These are phyloP conservation scores for Ochotona curzoniae DNA, from an alignment of 2,113 vertebrate species.

Conservation along the genomic window DNA sequence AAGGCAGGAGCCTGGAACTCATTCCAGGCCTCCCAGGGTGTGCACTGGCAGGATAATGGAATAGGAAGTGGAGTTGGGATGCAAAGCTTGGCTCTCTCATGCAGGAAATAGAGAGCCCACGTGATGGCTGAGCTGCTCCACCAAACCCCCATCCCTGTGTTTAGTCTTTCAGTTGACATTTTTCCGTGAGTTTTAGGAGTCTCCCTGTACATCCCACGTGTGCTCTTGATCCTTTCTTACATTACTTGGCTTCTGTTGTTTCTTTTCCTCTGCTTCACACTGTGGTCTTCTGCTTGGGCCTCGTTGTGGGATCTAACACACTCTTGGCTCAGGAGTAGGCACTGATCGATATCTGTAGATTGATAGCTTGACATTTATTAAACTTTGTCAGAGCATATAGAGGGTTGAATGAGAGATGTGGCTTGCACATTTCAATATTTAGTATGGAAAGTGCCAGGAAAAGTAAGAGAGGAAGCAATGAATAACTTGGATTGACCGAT, in stretches of 20 bases:
- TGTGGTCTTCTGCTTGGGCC: background rate
- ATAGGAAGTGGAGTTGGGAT: too few relatives aligned
- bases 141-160: too few relatives aligned
- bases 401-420: background rate
- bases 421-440: background rate
- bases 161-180: too few relatives aligned
- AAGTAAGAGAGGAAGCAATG: background rate
- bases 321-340: background rate
- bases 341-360: background rate
- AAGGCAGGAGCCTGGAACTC: too few relatives aligned
- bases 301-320: background rate
- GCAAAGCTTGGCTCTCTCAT: too few relatives aligned
- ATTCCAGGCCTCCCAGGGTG: too few relatives aligned
- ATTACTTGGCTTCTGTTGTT: background rate
- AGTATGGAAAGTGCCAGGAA: background rate
- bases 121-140: too few relatives aligned
- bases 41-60: too few relatives aligned
- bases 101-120: too few relatives aligned
- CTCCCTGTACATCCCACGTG: background rate
- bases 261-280: background rate
- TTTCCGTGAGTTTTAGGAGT: too few relatives aligned
- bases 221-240: background rate
- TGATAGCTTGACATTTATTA: background rate
- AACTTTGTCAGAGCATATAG: background rate
- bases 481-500: background rate